A percentile compares a stretch with the other conserved stretches of the same genome.
Evolutionary conservation across 2,888 invertebrate species (phyloP).

Genomic region (Biston betularia): DNA sequence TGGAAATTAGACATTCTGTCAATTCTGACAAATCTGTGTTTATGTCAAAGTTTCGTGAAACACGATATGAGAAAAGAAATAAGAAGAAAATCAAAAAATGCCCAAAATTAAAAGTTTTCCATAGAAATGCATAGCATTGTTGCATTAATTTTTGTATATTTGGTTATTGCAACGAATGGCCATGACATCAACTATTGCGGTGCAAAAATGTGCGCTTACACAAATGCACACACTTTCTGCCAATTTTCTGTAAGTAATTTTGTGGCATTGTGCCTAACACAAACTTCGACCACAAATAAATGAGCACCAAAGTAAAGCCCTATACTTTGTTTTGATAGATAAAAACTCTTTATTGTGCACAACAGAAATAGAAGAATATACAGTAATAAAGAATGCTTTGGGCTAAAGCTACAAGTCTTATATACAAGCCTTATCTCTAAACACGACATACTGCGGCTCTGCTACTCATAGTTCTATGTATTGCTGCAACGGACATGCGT

Average conservation of each 20-base stretch:
- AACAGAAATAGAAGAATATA: too few species aligned
- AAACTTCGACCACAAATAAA: too few species aligned
- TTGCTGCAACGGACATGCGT: too few species aligned
- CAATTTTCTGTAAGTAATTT: slow-evolving; percentile 68
- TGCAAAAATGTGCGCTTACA: slow-evolving; percentile 68
- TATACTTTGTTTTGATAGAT: too few species aligned
- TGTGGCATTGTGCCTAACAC: too few species aligned
- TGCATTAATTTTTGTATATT: slow-evolving; percentile 41
- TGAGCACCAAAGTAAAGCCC: too few species aligned
- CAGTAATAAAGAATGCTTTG: too few species aligned
- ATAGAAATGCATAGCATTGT: slow-evolving; percentile 56
- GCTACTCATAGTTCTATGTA: too few species aligned
- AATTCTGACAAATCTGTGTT: slow-evolving; percentile 10
- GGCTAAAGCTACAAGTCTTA: too few species aligned
- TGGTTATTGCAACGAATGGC: slow-evolving; percentile 28
- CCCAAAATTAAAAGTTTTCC: slow-evolving; percentile 56
- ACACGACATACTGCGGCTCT: too few species aligned
- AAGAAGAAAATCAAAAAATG: slow-evolving; percentile 48
- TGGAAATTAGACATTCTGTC: background rate
- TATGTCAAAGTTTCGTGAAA: slow-evolving; percentile 32
- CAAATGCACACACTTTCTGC: slow-evolving; percentile 72
- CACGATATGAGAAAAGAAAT: slow-evolving; percentile 21
- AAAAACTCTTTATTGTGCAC: too few species aligned
- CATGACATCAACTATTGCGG: slow-evolving; percentile 70
- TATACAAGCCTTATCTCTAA: too few species aligned